These are phyloP conservation scores for Rhinopithecus roxellana DNA, from an alignment of 2,113 vertebrate species.

Conservation along the genomic window DNA sequence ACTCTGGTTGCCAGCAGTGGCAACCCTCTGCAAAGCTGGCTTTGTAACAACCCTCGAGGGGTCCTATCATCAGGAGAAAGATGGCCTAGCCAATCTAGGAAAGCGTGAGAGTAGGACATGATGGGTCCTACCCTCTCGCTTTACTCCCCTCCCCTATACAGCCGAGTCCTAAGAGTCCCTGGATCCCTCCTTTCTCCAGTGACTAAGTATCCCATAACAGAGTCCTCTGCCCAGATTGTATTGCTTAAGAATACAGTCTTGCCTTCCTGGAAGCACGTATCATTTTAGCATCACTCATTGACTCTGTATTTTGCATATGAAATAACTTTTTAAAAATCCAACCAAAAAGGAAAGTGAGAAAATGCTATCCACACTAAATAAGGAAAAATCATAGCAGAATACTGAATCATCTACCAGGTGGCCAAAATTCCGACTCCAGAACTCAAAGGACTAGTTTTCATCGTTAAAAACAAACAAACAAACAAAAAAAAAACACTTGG, in stretches of 20 bases:
- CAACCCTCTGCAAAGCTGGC: not conserved
- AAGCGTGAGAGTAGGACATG: too few relatives aligned
- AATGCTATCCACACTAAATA: constrained; percentile 61
- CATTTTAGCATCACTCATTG: constrained; percentile 59
- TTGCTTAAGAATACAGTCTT: constrained; percentile 24
- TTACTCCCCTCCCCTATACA: not conserved
- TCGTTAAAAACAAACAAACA: not conserved
- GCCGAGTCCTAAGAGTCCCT: not conserved
- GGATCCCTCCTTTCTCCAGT: not conserved
- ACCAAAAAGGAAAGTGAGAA: constrained; percentile 62
- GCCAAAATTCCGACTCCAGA: constrained; percentile 42
- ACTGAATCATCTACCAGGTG: constrained; percentile 69
- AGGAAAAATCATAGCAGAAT: constrained; percentile 56
- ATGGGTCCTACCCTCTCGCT: not conserved
- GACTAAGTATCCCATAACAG: not conserved
- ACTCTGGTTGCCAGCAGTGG: not conserved
- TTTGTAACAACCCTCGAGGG: not conserved
- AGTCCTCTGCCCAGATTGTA: not conserved
- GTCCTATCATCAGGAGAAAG: not conserved
- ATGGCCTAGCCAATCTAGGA: not conserved
- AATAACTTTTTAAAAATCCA: constrained; percentile 63
- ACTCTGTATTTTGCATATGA: constrained; percentile 71
- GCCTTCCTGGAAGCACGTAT: constrained; percentile 55
- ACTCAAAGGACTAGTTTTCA: not conserved
- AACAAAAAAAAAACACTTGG: too few relatives aligned